phyloP scores from a whole-genome alignment of 2,113 vertebrate genomes.

The Callithrix jacchus region DNA sequence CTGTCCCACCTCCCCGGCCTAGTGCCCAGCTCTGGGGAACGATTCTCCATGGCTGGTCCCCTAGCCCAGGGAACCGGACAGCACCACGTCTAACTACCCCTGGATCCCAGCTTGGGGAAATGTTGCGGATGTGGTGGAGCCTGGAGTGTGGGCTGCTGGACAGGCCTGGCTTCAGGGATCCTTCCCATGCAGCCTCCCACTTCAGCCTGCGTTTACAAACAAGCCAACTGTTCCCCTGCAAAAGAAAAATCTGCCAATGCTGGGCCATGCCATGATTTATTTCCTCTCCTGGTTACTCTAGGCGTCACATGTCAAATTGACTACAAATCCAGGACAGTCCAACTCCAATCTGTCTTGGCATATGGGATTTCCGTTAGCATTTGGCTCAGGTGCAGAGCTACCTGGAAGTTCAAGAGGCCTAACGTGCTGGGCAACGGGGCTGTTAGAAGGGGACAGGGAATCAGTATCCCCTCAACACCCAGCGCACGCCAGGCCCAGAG shows the following conservation, averaged over 20 bases:
- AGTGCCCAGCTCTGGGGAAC: neutral
- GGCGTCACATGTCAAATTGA: no score
- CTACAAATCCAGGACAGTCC: neutral
- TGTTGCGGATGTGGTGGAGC: rapidly evolving
- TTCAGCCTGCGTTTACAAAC: neutral
- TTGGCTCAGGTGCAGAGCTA: rapidly evolving
- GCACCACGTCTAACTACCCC: no score
- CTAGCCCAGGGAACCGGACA: neutral
- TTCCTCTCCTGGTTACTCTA: neutral
- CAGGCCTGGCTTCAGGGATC: neutral
- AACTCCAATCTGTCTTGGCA: rapidly evolving
- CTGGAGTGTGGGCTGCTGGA: no score
- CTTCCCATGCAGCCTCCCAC: neutral
- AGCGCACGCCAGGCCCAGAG: neutral
- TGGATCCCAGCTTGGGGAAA: neutral
- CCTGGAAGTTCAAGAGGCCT: neutral
- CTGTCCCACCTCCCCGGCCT: no score
- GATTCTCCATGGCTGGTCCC: neutral
- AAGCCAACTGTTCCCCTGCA: neutral
- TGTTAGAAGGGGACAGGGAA: neutral
- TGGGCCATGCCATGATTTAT: rapidly evolving
- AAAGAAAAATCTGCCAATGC: rapidly evolving
- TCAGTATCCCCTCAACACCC: neutral
- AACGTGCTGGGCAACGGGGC: neutral
- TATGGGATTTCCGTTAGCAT: neutral